Evolutionary conservation across 2,797 vertebrate genomes (phyloP).

Genomic region (Podarcis lilfordi): DNA sequence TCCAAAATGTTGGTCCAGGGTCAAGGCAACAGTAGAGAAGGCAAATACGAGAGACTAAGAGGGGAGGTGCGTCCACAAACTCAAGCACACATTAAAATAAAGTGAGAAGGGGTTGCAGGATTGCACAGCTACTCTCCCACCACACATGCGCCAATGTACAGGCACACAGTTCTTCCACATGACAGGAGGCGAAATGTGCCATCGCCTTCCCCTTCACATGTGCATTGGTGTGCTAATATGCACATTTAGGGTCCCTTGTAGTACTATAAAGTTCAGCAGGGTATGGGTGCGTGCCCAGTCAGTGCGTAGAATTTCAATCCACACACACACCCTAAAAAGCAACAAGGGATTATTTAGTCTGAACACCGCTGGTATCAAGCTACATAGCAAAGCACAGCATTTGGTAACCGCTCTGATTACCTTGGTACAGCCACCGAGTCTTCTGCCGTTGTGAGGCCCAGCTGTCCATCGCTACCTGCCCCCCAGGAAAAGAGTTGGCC

Average conservation of each 20-base stretch:
- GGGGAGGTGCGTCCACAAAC: not conserved
- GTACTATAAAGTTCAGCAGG: not conserved
- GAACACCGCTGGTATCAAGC: not conserved
- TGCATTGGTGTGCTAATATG: not conserved
- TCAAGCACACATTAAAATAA: not conserved
- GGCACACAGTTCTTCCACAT: not conserved
- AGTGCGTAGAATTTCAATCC: not conserved
- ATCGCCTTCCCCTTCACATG: no score
- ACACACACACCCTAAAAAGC: not conserved
- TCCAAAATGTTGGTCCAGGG: not conserved
- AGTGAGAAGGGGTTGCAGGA: not conserved
- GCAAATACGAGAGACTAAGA: not conserved
- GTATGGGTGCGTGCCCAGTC: not conserved
- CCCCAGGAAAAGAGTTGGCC: slow-evolving; percentile 97
- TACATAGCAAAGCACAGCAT: not conserved
- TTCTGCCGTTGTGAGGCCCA: slow-evolving; percentile 89
- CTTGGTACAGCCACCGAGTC: slow-evolving; percentile 88
- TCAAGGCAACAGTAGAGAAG: not conserved
- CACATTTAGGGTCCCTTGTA: not conserved
- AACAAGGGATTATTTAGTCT: not conserved
- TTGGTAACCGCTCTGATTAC: slow-evolving; percentile 72
- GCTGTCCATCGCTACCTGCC: slow-evolving; percentile 88
- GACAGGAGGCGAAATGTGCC: no score
- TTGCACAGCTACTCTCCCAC: not conserved
- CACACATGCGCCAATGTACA: not conserved